Conservation (phyloP, 2,888 invertebrate genomes). For the Alloscopus bannaensis region DNA sequence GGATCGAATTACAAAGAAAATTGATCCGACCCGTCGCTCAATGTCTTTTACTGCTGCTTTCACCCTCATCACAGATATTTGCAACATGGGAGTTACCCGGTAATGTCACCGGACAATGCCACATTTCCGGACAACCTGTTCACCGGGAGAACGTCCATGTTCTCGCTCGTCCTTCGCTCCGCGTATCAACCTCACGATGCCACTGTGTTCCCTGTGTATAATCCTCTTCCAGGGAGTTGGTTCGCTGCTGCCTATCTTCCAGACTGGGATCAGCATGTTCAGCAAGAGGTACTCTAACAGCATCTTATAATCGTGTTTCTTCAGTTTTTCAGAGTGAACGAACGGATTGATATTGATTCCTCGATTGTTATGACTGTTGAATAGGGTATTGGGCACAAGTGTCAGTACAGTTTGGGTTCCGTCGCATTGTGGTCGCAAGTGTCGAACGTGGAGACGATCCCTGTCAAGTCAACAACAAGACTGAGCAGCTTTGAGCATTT, state of each 20-base stretch:
- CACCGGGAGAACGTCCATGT: conserved; percentile 74
- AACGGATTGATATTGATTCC: too few species aligned
- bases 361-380: too few species aligned
- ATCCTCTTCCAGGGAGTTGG: conserved; percentile 84
- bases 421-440: conserved; percentile 77
- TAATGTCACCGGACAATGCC: conserved; percentile 88
- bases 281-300: conserved; percentile 75
- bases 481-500: conserved; percentile 75
- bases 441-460: conserved; percentile 76
- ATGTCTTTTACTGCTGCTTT: too few species aligned
- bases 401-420: conserved; percentile 77
- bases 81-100: conserved; percentile 88
- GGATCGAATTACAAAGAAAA: too few species aligned
- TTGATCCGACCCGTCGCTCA: too few species aligned
- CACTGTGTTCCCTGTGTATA: conserved; percentile 76
- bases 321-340: too few species aligned
- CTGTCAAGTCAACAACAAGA: conserved; percentile 75
- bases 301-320: not conserved
- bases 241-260: conserved; percentile 83
- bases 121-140: conserved; percentile 83
- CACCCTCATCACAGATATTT: conserved; percentile 83
- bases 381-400: conserved; percentile 77
- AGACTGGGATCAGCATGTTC: conserved; percentile 77
- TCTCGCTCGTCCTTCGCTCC: conserved; percentile 74
- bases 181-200: conserved; percentile 76